Conservation (phyloP, 2,888 invertebrate genomes). For the Formica aserva region DNA sequence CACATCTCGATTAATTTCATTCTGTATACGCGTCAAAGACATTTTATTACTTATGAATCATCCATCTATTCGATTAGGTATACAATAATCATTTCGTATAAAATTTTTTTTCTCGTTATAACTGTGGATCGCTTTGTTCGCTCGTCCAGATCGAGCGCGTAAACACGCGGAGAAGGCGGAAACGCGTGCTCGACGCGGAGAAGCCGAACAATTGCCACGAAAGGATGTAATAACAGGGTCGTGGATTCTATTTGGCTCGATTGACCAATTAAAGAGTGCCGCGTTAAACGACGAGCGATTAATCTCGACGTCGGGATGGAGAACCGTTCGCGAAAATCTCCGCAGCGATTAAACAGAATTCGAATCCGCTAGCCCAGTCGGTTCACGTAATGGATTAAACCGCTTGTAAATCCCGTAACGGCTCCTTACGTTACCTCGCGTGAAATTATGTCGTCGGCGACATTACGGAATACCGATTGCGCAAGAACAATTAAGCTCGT, state of each 20-base stretch:
- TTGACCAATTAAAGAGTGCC: slow-evolving; percentile 37
- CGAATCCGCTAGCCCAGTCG: neutral
- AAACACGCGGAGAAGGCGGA: neutral
- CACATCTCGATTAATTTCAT: neutral
- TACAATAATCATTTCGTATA: neutral
- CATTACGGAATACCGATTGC: slow-evolving; percentile 30
- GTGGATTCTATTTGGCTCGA: slow-evolving; percentile 6
- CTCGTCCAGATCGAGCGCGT: neutral
- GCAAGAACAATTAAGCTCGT: slow-evolving; percentile 31
- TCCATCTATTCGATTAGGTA: neutral
- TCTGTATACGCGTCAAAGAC: neutral
- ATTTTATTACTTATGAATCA: neutral
- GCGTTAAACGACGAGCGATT: slow-evolving; percentile 10
- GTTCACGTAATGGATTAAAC: slow-evolving; percentile 25
- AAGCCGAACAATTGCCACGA: slow-evolving; percentile 7
- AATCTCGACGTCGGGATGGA: slow-evolving; percentile 4
- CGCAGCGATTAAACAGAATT: neutral
- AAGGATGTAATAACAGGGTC: neutral
- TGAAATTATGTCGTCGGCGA: neutral
- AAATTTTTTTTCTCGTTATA: neutral
- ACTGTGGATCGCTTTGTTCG: neutral
- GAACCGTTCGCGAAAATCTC: neutral
- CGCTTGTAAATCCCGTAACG: slow-evolving; percentile 35
- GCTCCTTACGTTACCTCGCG: neutral
- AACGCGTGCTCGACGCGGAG: neutral